Evolutionary conservation across 2,797 vertebrate genomes (phyloP).

Genomic region (Erethizon dorsatum): DNA sequence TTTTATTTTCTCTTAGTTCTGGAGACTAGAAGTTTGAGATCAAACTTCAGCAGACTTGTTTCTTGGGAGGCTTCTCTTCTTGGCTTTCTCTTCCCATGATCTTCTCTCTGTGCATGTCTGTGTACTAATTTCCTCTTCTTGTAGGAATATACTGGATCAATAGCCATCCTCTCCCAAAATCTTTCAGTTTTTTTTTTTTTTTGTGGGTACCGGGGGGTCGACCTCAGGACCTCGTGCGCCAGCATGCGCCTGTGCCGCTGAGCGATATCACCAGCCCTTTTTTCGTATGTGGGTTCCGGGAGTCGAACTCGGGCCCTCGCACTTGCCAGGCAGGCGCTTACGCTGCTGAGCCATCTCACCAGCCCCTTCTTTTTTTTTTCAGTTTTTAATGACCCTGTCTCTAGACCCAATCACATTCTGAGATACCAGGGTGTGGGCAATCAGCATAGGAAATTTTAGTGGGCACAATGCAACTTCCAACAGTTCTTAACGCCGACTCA

Average conservation of each 20-base stretch:
- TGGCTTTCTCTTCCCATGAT: not conserved
- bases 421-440: not conserved
- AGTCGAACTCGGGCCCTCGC: too few species aligned
- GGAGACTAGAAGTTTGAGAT: not conserved
- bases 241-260: too few species aligned
- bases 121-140: slow-evolving; percentile 32
- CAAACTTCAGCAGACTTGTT: not conserved
- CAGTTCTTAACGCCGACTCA: not conserved
- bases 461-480: not conserved
- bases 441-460: not conserved
- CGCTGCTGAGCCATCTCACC: too few species aligned
- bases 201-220: too few species aligned
- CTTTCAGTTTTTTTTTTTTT: too few species aligned
- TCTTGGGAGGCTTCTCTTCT: not conserved
- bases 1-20: slow-evolving; percentile 13
- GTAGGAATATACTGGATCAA: not conserved
- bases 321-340: too few species aligned
- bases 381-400: slow-evolving; percentile 12
- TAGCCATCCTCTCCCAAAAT: not conserved
- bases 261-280: too few species aligned
- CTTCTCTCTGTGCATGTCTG: not conserved
- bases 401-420: not conserved
- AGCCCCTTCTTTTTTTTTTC: too few species aligned
- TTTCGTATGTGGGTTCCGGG: too few species aligned
- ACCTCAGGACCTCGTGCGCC: too few species aligned